A percentile compares a stretch with the other conserved stretches of the same genome.
These are phyloP conservation scores for Hystrix brachyura DNA, from an alignment of 2,113 vertebrate species.

Conservation along the genomic window DNA sequence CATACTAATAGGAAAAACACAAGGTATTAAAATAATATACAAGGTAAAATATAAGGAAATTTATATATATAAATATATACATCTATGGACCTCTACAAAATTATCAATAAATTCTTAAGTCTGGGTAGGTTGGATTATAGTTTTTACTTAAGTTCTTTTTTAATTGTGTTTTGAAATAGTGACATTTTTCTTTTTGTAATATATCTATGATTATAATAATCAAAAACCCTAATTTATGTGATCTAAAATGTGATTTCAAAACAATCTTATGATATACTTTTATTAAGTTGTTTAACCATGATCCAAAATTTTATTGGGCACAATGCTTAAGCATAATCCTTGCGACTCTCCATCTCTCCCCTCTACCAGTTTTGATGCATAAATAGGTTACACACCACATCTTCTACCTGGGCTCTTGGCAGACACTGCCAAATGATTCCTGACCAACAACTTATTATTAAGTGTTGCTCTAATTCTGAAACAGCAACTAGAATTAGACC, in stretches of 20 bases:
- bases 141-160: background rate
- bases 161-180: background rate
- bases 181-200: background rate
- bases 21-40: background rate
- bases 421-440: background rate
- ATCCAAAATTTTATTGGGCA: background rate
- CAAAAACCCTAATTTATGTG: background rate
- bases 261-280: background rate
- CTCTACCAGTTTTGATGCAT: background rate
- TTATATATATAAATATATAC: background rate
- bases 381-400: background rate
- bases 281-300: background rate
- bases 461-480: background rate
- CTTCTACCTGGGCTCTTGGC: background rate
- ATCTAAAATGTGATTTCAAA: background rate
- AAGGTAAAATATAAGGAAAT: background rate
- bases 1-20: background rate
- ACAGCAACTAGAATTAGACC: background rate
- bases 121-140: background rate
- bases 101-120: background rate
- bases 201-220: background rate
- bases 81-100: background rate
- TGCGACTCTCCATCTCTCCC: too few species aligned
- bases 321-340: background rate
- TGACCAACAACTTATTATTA: background rate